Conservation (phyloP, 2,888 invertebrate species). For the Buathra laborator region DNA sequence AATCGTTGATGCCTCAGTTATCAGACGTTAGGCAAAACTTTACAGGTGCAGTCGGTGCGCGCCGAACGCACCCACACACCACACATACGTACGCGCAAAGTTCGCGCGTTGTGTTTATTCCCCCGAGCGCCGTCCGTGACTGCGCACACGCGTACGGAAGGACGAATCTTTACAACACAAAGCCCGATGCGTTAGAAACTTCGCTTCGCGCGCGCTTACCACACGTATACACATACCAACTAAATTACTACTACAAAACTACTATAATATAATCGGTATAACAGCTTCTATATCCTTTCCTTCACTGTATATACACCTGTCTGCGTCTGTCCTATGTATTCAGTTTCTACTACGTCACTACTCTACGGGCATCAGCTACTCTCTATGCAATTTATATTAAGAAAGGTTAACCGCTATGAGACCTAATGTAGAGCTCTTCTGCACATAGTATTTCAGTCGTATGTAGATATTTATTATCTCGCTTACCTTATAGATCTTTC, state of each 20-base stretch:
- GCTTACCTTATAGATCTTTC: not conserved
- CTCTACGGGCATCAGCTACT: constrained; percentile 17
- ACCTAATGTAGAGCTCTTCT: constrained; percentile 15
- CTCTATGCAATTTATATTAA: constrained; percentile 38
- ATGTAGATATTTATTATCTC: not conserved
- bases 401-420: constrained; percentile 42
- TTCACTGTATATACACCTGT: constrained; percentile 19
- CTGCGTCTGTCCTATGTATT: not conserved
- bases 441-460: not conserved
- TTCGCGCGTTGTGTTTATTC: not conserved
- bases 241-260: not conserved
- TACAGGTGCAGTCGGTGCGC: constrained; percentile 65
- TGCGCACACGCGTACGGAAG: constrained; percentile 33
- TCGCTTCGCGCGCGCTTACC: not conserved
- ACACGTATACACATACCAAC: not conserved
- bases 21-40: constrained; percentile 66
- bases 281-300: not conserved
- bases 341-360: constrained; percentile 5
- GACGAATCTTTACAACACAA: constrained; percentile 56
- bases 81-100: constrained; percentile 21
- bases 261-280: constrained; percentile 1
- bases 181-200: constrained; percentile 14
- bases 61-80: constrained; percentile 6
- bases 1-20: not conserved
- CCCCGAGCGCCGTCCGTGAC: not conserved